phyloP scores from a whole-genome alignment of 2,113 vertebrate genomes.

The Tor tambroides region DNA sequence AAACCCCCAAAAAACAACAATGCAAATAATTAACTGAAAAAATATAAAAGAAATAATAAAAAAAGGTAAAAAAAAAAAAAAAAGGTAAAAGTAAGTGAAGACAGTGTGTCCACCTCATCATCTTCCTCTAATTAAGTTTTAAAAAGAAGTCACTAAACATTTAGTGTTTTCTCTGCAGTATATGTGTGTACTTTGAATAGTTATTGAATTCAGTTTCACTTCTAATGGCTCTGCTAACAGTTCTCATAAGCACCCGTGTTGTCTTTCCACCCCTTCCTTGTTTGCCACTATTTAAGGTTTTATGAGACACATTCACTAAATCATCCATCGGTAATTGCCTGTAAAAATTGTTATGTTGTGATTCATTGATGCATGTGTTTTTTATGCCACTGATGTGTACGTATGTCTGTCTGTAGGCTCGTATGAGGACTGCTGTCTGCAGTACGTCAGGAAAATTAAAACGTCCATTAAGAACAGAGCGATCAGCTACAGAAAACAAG shows the following conservation, averaged over 20 bases:
- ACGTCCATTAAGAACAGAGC: fast-evolving
- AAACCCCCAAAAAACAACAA: too few species aligned
- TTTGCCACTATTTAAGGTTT: neutral
- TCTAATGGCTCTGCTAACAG: too few species aligned
- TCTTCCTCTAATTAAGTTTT: too few species aligned
- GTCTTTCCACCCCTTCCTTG: neutral
- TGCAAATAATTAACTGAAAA: neutral
- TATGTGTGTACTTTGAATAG: too few species aligned
- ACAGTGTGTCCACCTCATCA: neutral
- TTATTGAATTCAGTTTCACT: neutral
- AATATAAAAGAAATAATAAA: neutral
- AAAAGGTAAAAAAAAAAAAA: too few species aligned
- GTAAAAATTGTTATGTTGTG: neutral
- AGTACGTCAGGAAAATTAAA: conserved; percentile 50
- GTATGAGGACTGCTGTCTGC: conserved; percentile 77
- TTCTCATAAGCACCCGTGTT: neutral
- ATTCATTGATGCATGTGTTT: neutral
- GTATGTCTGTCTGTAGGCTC: conserved; percentile 57
- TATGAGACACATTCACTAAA: neutral
- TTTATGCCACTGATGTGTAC: neutral
- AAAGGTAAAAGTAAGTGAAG: neutral
- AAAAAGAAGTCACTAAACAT: neutral
- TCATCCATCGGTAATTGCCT: neutral
- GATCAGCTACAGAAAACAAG: conserved; percentile 63
- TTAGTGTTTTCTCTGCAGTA: neutral